Conservation (phyloP, 1,140 invertebrate genomes). For the Brachionus paranguensis region DNA sequence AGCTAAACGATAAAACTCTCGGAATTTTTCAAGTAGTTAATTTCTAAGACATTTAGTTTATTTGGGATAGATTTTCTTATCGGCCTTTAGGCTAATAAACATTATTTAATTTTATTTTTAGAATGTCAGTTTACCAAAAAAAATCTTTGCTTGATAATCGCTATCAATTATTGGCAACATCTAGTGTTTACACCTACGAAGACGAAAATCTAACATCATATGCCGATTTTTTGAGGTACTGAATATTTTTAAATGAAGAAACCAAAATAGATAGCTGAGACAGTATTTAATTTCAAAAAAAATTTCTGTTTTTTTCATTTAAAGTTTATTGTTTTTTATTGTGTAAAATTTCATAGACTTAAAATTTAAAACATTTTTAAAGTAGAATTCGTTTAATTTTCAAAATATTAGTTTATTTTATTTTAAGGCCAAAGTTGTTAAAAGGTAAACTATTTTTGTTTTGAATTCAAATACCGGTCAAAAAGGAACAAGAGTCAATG, state of each 20-base stretch:
- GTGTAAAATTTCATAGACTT: too few relatives aligned
- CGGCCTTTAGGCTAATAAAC: neutral
- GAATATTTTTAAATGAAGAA: neutral
- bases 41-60: neutral
- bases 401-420: too few relatives aligned
- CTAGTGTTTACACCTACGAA: conserved; percentile 33
- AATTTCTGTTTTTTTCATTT: too few relatives aligned
- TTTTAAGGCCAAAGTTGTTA: too few relatives aligned
- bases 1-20: neutral
- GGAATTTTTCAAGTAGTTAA: neutral
- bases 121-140: conserved; percentile 27
- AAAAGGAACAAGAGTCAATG: too few relatives aligned
- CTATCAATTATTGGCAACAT: conserved; percentile 21
- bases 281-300: too few relatives aligned
- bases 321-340: too few relatives aligned
- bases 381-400: too few relatives aligned
- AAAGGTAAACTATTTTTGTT: too few relatives aligned
- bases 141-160: conserved; percentile 26
- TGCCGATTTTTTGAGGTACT: conserved; percentile 38
- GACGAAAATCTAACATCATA: conserved; percentile 33
- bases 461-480: too few relatives aligned
- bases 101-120: neutral
- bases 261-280: too few relatives aligned
- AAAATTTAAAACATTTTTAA: too few relatives aligned
- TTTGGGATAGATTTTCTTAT: neutral